Evolutionary conservation across 2,888 invertebrate genomes (phyloP), one percentile per base, ranked within the genome.

Genomic region (Polyommatus iphigenia): DNA sequence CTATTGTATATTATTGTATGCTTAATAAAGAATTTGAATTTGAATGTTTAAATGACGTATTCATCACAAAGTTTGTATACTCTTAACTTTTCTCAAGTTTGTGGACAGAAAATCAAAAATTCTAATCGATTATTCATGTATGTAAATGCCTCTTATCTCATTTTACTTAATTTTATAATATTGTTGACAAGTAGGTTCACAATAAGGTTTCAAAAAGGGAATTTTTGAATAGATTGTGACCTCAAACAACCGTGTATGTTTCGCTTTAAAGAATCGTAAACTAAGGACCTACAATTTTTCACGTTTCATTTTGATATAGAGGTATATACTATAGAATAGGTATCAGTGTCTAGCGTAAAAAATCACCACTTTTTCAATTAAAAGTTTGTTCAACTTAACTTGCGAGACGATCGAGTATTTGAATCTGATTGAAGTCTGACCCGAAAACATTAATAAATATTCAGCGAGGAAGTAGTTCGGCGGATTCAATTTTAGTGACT

Each of bases 391-490:
- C 24, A 24, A 50, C 24, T 18, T 75, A 18, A 13, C 29, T 75
- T 10, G 20, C 50, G 29, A 75, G 29, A 75, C 24, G 24, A 18
- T 50, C 75, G 6, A 75, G 75, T 54, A 75, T 50, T 75, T 54
- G 50, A 75, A 75, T 46, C 75, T 29, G 29, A 50, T 75, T 75
- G 54, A 54, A 75, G 29, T 75, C 72, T 73, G 57, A 77, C 77
- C 72, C n/a, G 72, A 72, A 77, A 72, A 59, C 59, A 73, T 41
- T 77, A 24, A 77, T 77, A 77, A 77, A 77, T 77, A 77, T 77
- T 77, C 71, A 77, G 73, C 72, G 18, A 77, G 72, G 36, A n/a
- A n/a, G 77, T 71, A 71, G 29, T 62, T 41, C 13, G 71, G 57
- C 54, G 73, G 57, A 77, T 67, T 77, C 71, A 77, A 72, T 77